Evolutionary conservation across 1,140 invertebrate species (phyloP).

Genomic region (Solenopsis fugax): DNA sequence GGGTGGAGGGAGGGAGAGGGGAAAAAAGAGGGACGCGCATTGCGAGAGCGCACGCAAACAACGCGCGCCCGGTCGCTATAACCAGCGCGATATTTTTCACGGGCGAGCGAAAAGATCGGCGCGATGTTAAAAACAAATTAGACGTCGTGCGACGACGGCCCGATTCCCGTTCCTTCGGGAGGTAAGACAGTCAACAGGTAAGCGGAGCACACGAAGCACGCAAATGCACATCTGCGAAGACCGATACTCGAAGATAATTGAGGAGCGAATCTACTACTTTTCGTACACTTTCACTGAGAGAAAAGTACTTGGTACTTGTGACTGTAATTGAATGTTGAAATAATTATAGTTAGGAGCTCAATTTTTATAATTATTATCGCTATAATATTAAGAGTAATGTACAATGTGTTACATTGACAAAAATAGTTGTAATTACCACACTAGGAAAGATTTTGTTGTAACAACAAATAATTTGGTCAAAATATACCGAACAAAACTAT

Average conservation of each 20-base stretch:
- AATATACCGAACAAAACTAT: no score
- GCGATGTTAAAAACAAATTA: constrained; percentile 18
- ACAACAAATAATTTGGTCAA: no score
- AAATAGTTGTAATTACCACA: no score
- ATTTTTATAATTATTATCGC: no score
- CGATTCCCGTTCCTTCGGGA: constrained; percentile 30
- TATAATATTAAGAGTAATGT: no score
- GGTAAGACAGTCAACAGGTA: constrained; percentile 46
- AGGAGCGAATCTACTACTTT: not conserved
- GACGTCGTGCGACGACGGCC: not conserved
- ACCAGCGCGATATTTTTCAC: constrained; percentile 51
- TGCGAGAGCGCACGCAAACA: constrained; percentile 11
- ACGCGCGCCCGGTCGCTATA: constrained; percentile 9
- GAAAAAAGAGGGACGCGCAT: not conserved
- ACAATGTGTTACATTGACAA: no score
- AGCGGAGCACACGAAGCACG: not conserved
- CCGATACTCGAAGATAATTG: not conserved
- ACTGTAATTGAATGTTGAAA: no score
- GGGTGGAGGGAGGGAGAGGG: not conserved
- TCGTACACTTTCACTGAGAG: not conserved
- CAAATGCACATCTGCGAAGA: not conserved
- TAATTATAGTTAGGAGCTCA: no score
- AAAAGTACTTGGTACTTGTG: no score
- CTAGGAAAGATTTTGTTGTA: no score
- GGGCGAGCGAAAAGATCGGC: not conserved